A percentile compares a stretch with the other conserved stretches of the same genome.
These are phyloP conservation scores for Nematolebias whitei DNA, from an alignment of 2,113 vertebrate species.

Conservation along the genomic window DNA sequence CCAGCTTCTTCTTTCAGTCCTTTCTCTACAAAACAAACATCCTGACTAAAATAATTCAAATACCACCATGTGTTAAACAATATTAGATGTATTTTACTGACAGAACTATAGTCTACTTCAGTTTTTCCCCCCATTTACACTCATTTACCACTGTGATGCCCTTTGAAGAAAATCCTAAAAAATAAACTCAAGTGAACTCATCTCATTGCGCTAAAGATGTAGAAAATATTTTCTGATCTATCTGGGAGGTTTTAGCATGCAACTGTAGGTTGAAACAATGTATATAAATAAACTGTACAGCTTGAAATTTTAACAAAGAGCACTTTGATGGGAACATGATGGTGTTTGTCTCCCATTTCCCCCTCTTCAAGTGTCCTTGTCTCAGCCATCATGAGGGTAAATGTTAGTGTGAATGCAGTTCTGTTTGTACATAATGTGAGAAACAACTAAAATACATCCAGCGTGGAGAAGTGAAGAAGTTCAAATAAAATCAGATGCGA, in stretches of 20 bases:
- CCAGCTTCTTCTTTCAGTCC: conserved; percentile 8
- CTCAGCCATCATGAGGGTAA: conserved; percentile 23
- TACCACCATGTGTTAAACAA: conserved; percentile 7
- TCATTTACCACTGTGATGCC: conserved; percentile 55
- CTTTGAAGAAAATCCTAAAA: conserved; percentile 9
- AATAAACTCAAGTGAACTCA: conserved; percentile 14
- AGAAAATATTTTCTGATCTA: conserved; percentile 56
- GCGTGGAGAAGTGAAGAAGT: neutral
- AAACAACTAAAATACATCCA: conserved; percentile 1
- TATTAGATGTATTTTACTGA: conserved; percentile 6
- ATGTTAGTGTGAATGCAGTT: conserved; percentile 13
- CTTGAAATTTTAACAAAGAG: conserved; percentile 61
- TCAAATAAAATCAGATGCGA: conserved; percentile 18
- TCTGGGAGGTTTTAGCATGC: conserved; percentile 70
- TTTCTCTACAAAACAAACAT: neutral
- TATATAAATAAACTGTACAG: conserved; percentile 62
- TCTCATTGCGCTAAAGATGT: conserved; percentile 31
- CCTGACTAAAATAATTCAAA: conserved; percentile 26
- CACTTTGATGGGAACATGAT: conserved; percentile 69
- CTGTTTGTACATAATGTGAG: conserved; percentile 9
- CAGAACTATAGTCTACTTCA: conserved; percentile 14
- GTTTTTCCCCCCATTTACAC: conserved; percentile 39
- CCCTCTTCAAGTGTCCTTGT: conserved; percentile 70
- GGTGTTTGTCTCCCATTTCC: conserved; percentile 39
- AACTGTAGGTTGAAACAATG: conserved; percentile 47